Evolutionary conservation across 2,888 invertebrate genomes (phyloP).

Genomic region (Trissolcus japonicus): DNA sequence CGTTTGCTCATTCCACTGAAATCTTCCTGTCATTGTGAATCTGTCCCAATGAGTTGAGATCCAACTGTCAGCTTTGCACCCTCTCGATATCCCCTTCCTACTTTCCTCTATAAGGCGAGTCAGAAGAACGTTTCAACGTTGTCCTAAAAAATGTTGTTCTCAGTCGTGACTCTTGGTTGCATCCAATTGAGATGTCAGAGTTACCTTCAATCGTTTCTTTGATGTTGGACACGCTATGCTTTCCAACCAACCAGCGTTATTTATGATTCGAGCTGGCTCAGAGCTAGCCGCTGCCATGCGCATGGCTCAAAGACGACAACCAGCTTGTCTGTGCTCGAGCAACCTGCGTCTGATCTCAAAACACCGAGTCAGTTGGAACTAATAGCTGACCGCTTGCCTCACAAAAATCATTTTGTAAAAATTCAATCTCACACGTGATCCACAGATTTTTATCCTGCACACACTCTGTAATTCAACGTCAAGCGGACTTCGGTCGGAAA

Average conservation of each 20-base stretch:
- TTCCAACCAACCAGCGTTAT: conserved; percentile 2
- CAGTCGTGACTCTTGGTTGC: conserved; percentile 31
- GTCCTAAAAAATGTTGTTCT: conserved; percentile 49
- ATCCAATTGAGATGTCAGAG: conserved; percentile 14
- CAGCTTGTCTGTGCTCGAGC: conserved; percentile 5
- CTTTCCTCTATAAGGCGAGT: conserved; percentile 33
- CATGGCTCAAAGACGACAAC: conserved; percentile 7
- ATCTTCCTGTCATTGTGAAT: conserved; percentile 44
- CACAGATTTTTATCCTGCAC: not conserved
- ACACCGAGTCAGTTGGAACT: conserved; percentile 5
- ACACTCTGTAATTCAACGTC: no score
- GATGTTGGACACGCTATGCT: not conserved
- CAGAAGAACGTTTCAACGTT: conserved; percentile 39
- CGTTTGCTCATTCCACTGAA: conserved; percentile 52
- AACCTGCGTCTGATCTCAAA: conserved; percentile 11
- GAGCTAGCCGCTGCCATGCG: conserved; percentile 2
- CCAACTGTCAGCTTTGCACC: conserved; percentile 69
- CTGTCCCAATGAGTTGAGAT: conserved; percentile 44
- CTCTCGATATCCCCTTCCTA: not conserved
- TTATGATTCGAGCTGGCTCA: conserved; percentile 5
- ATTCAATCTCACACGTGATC: conserved; percentile 1
- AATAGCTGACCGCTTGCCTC: conserved; percentile 4
- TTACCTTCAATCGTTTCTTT: conserved; percentile 10
- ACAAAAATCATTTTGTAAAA: not conserved
- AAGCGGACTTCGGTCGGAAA: no score